A percentile compares a stretch with the other conserved stretches of the same genome.
phyloP scores from a whole-genome alignment of 2,113 vertebrate species.

The Sigmodon hispidus region DNA sequence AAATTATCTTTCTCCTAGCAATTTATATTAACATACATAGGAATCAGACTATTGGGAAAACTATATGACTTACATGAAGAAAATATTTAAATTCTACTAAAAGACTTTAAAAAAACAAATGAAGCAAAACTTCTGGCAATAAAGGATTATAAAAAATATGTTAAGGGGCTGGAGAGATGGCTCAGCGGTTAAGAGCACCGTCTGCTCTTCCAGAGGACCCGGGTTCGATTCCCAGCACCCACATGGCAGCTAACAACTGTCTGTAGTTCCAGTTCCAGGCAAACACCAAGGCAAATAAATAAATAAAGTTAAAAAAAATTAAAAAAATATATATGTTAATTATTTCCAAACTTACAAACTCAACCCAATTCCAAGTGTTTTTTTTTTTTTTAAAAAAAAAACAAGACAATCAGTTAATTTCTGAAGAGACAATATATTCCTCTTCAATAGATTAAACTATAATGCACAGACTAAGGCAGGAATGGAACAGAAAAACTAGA shows the following conservation, averaged over 20 bases:
- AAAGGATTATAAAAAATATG: constrained; percentile 9
- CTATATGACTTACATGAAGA: constrained; percentile 8
- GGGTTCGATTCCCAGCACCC: too few species aligned
- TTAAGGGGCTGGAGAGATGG: too few species aligned
- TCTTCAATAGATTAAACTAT: not conserved
- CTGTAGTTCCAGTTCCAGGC: too few species aligned
- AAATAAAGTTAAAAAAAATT: too few species aligned
- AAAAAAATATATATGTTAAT: constrained; percentile 25
- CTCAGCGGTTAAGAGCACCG: too few species aligned
- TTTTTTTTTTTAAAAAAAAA: not conserved
- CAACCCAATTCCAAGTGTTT: constrained; percentile 28
- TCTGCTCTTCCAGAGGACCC: too few species aligned
- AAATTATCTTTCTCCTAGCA: constrained; percentile 60
- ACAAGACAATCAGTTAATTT: not conserved
- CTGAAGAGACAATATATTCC: not conserved
- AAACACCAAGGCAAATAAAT: too few species aligned
- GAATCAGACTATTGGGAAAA: constrained; percentile 60
- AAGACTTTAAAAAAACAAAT: not conserved
- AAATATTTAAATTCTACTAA: constrained; percentile 57
- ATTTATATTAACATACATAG: constrained; percentile 60
- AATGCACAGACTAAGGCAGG: not conserved
- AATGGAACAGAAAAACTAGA: constrained; percentile 19
- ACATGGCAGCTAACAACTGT: too few species aligned
- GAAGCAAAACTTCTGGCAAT: constrained; percentile 45
- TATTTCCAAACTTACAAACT: constrained; percentile 28